Percentiles rank a stretch among this genome's conserved stretches.
phyloP scores from a whole-genome alignment of 1,140 invertebrate genomes.

The Drosophila nikananu region DNA sequence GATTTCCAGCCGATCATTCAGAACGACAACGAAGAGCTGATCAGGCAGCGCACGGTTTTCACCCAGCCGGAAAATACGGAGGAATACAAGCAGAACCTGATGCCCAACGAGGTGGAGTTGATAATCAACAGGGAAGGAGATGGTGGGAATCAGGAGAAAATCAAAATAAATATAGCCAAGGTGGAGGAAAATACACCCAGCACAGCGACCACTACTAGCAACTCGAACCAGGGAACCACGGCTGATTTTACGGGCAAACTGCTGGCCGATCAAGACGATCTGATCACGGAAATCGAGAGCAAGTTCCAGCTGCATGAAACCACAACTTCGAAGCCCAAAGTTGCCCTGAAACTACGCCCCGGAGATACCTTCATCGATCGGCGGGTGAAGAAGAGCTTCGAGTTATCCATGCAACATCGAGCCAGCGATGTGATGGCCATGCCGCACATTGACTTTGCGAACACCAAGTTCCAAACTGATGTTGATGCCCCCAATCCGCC shows the following conservation, averaged over 20 bases:
- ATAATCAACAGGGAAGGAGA: constrained; percentile 7
- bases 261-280: constrained; percentile 77
- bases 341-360: constrained; percentile 11
- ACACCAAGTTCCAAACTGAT: constrained; percentile 82
- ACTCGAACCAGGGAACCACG: constrained; percentile 29
- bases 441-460: constrained; percentile 81
- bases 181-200: not conserved
- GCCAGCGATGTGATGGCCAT: constrained; percentile 71
- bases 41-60: constrained; percentile 61
- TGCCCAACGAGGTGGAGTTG: constrained; percentile 79
- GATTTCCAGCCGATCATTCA: constrained; percentile 74
- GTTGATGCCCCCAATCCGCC: constrained; percentile 9
- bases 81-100: constrained; percentile 74
- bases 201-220: constrained; percentile 18
- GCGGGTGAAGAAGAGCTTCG: constrained; percentile 83
- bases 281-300: constrained; percentile 82
- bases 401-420: constrained; percentile 71
- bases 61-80: constrained; percentile 57
- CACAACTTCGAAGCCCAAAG: constrained; percentile 23
- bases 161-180: constrained; percentile 15
- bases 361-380: constrained; percentile 74
- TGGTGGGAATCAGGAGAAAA: constrained; percentile 21
- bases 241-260: constrained; percentile 78
- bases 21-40: constrained; percentile 61
- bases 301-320: constrained; percentile 80